A percentile compares a stretch with the other conserved stretches of the same genome.
Evolutionary conservation across 2,797 vertebrate genomes (phyloP).

Genomic region (Aulostomus chinensis): DNA sequence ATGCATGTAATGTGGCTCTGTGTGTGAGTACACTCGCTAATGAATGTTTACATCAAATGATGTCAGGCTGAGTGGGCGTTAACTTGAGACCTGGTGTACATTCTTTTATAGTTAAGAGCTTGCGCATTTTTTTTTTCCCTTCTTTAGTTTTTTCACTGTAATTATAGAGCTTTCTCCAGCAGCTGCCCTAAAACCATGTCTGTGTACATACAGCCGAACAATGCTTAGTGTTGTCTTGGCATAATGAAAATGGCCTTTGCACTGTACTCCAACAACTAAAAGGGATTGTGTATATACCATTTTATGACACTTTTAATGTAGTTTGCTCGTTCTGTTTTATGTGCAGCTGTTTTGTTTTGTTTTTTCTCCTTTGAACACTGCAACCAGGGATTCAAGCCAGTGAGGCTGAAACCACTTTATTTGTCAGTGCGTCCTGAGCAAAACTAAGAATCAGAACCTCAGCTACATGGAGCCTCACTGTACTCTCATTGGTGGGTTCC

Average conservation of each 20-base stretch:
- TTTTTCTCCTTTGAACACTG: not conserved
- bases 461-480: too few species aligned
- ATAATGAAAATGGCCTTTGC: not conserved
- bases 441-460: too few species aligned
- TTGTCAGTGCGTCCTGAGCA: too few species aligned
- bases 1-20: not conserved
- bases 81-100: conserved; percentile 38
- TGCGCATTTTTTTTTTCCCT: conserved; percentile 42
- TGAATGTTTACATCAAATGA: conserved; percentile 61
- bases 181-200: conserved; percentile 41
- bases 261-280: not conserved
- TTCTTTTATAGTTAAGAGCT: conserved; percentile 44
- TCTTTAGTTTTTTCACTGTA: conserved; percentile 38
- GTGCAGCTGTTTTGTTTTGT: conserved; percentile 1
- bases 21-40: conserved; percentile 30
- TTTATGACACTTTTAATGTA: not conserved
- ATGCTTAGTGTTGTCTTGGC: conserved; percentile 13
- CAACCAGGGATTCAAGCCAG: conserved; percentile 3
- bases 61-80: conserved; percentile 57
- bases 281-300: not conserved
- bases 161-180: conserved; percentile 44
- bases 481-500: too few species aligned
- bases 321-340: not conserved
- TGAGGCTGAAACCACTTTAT: not conserved
- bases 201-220: conserved; percentile 38